Base-by-base conservation (phyloP, 2,888 invertebrate genomes). In the Eucera pruinosa region DNA sequence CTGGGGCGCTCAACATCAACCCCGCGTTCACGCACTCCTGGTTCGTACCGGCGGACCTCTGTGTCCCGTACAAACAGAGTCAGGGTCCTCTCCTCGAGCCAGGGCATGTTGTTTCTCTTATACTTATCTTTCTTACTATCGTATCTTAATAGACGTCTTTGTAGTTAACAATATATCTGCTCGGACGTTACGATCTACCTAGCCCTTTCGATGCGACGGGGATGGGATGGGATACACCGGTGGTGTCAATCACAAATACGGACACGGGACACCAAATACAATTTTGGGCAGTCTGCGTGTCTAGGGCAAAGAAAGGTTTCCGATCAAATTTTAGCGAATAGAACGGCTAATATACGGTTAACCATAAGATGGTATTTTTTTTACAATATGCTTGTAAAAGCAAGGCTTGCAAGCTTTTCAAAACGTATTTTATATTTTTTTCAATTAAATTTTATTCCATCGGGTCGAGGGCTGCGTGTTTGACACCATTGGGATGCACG, bases 41-140 rank as follows among this genome's bases (percentile, higher is more conserved):
- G 97, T 97, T 97, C 95, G 97, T 97, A 94, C 96, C 96, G 94
- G 96, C 97, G 96, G 97, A 97, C 95, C 95, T 97, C 94, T 97
- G 97, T 95, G 96, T 96, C 95, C 96, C 97, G 94, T 95, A 95
- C 94, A 95, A 95, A 94, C 95, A 95, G 94, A 94, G 94, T 94
- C 94, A 94, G 94, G 94, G 94, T 94, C 95, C 96, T 95, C 95
- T 96, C 95, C 96, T 97, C 94, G 97, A 97, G 95, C 97, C 97
- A 95, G 97, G 97, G 97, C 96, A 96, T 96, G 96, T 93, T 91
- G 88, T 89, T 91, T 96, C 92, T 94, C 94, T 95, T 93, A 93
- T 94, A 93, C 83, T 85, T 85, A 82, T 77, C 84, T 82, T 71
- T 81, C 79, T 79, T 68, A 79, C 48, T 72, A 77, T 54, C 57